Evolutionary conservation across 2,113 vertebrate species (phyloP).

Genomic region (Rallus limicola): DNA sequence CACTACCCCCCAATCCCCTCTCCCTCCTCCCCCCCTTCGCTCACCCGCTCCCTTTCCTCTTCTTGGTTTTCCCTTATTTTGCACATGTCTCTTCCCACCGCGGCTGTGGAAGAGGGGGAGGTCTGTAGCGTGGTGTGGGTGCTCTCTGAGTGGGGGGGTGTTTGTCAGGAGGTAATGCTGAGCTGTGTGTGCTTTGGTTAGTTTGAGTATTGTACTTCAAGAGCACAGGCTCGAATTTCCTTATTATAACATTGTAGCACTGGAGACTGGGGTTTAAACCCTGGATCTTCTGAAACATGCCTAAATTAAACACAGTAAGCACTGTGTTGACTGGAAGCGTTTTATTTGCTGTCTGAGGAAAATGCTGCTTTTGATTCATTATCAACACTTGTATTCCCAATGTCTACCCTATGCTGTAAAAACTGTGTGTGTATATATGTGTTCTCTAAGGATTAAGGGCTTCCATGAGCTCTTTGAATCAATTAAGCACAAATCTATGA

Average conservation of each 20-base stretch:
- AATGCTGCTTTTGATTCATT: background rate
- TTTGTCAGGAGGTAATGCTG: background rate
- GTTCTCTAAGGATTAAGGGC: background rate
- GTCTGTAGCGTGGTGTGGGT: background rate
- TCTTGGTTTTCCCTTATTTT: background rate
- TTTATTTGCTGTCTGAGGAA: background rate
- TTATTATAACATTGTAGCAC: background rate
- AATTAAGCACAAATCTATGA: background rate
- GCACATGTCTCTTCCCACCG: background rate
- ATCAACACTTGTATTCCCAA: fast-evolving
- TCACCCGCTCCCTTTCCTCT: background rate
- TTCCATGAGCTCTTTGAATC: background rate
- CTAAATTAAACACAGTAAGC: background rate
- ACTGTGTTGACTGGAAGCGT: fast-evolving
- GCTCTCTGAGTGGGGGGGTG: too few relatives aligned
- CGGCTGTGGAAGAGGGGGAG: background rate
- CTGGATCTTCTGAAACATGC: background rate
- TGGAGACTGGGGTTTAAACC: background rate
- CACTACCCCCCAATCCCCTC: too few relatives aligned
- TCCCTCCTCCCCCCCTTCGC: too few relatives aligned
- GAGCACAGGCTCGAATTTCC: background rate
- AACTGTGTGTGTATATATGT: fast-evolving
- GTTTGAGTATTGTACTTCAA: background rate
- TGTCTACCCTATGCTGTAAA: background rate
- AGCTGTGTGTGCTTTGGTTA: background rate